Base-by-base conservation (phyloP, 2,888 invertebrate genomes). In the Ctena decussata region DNA sequence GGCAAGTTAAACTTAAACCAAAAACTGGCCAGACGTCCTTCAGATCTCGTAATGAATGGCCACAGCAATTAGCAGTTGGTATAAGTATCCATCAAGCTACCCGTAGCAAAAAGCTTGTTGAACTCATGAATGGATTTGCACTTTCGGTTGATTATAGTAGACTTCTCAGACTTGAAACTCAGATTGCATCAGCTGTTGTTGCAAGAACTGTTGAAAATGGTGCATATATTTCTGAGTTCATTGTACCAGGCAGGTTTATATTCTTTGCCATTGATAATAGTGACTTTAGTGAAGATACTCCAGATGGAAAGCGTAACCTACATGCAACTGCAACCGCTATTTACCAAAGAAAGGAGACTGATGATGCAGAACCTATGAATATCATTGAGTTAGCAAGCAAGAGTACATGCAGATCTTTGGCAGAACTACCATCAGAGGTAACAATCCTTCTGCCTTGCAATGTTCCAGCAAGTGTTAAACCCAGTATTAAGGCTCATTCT, bases 181-280 rank as follows among this genome's bases (percentile, higher is more conserved):
- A 49, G 32, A 15, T 74, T n/a, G 74, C 30, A 24, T 21, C 15
- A 21, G 30, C 12, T 15, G 74, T 74, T 6, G 1, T 46, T 5
- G 1, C 2, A 12, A 46, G 0, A 30, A 46, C 15, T 6, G 30
- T 12, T 30, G 27, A 12, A 18, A 27, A 46, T 5, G 49, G 49
- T 12, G 44, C 18, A 21, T 41, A 39, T 15, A 41, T 72, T 15
- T 49, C 74, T 27, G 27, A 35, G 15, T 32, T 37, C 21, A 5
- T 57, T 21, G n/a, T 15, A 15, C 32, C 3, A 24, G 37, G 24
- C 18, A 8, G 21, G 30, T 57, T 75, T 35, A 44, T 75, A 11
- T 75, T 75, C 41, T 75, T 75, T 75, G 75, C 53, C 5, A 27
- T 75, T 12, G 57, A 57, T 37, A 75, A 76, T n/a, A 30, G 30